Evolutionary conservation across 2,888 invertebrate genomes (phyloP).

Genomic region (Heliconius ismenius): DNA sequence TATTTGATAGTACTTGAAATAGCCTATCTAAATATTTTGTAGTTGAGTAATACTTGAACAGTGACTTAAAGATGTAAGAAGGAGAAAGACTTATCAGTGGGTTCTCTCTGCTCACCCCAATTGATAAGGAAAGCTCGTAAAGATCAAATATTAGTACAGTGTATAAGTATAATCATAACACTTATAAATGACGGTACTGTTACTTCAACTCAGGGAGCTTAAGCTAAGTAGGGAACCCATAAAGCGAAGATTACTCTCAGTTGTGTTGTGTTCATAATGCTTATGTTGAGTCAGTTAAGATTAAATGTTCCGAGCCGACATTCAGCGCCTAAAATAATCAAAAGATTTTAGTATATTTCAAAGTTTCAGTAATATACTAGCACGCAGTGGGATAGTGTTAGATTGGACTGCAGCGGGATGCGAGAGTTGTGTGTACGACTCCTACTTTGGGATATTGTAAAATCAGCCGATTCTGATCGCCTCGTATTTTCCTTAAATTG

Average conservation of each 20-base stretch:
- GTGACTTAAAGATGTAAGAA: too few species aligned
- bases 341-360: constrained; percentile 8
- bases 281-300: background rate
- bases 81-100: too few species aligned
- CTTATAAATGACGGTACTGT: background rate
- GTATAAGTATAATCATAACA: background rate
- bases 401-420: background rate
- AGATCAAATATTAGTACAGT: background rate
- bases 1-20: too few species aligned
- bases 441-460: background rate
- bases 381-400: background rate
- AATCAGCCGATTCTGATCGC: too few species aligned
- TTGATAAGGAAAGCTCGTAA: background rate
- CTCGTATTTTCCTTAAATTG: too few species aligned
- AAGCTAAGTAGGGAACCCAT: constrained; percentile 16
- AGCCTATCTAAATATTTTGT: too few species aligned
- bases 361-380: background rate
- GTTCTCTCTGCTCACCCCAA: too few species aligned
- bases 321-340: background rate
- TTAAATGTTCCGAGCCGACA: background rate
- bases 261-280: constrained; percentile 12
- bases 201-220: constrained; percentile 13
- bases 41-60: too few species aligned
- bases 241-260: constrained; percentile 17
- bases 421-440: background rate